Percentiles rank a stretch among this genome's conserved stretches.
Evolutionary conservation across 2,113 vertebrate species (phyloP).

Genomic region (Microtus richardsoni): DNA sequence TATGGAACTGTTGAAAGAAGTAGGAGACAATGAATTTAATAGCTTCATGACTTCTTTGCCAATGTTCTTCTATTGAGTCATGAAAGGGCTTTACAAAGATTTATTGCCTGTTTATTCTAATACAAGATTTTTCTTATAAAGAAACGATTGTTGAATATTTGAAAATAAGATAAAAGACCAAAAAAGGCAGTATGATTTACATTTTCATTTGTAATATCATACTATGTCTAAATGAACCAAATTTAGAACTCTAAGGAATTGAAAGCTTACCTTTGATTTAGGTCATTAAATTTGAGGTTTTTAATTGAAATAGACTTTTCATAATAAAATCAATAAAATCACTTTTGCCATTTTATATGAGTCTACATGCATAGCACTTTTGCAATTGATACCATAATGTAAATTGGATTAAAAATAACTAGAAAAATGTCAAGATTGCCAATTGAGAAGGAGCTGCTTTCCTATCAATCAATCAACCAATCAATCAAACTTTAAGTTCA

Average conservation of each 20-base stretch:
- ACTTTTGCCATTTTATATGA: not conserved
- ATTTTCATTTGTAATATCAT: not conserved
- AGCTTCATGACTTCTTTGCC: constrained; percentile 12
- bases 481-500: constrained; percentile 10
- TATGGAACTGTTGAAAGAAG: constrained; percentile 45
- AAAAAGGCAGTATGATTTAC: not conserved
- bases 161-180: constrained; percentile 35
- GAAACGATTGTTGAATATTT: not conserved
- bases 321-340: not conserved
- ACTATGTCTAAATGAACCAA: not conserved
- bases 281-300: not conserved
- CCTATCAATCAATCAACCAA: not conserved
- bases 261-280: not conserved
- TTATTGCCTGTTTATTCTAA: not conserved
- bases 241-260: not conserved
- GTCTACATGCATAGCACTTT: not conserved
- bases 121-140: constrained; percentile 18
- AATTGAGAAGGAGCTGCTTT: not conserved
- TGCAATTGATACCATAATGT: not conserved
- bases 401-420: not conserved
- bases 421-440: not conserved
- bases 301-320: not conserved
- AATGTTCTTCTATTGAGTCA: not conserved
- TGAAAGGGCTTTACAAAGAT: constrained; percentile 6
- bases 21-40: not conserved